These are phyloP conservation scores for Eupithecia subumbrata DNA, from an alignment of 2,888 invertebrate genomes.

Conservation along the genomic window DNA sequence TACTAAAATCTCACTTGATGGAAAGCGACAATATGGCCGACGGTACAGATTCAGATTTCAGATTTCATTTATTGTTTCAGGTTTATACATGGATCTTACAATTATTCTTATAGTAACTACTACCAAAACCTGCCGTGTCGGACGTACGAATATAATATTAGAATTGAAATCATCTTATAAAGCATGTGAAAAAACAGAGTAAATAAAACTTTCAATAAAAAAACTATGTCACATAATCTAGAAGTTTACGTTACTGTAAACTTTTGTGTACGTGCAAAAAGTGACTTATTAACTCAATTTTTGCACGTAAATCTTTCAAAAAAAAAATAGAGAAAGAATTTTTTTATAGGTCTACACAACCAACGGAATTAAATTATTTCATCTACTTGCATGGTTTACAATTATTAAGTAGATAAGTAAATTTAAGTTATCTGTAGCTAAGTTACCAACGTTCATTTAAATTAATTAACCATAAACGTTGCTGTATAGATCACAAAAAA, in stretches of 20 bases:
- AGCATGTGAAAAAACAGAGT: too few relatives aligned
- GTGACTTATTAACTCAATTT: background rate
- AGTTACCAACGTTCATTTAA: background rate
- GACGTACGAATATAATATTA: too few relatives aligned
- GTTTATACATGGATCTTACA: too few relatives aligned
- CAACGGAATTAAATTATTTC: background rate
- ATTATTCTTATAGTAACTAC: too few relatives aligned
- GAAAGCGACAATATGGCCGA: too few relatives aligned
- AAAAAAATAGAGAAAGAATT: background rate
- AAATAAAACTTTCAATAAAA: too few relatives aligned
- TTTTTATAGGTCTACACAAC: background rate
- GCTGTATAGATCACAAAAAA: constrained; percentile 2
- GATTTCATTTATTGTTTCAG: too few relatives aligned
- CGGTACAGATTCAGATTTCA: too few relatives aligned
- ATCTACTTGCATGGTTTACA: background rate
- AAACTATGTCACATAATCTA: too few relatives aligned
- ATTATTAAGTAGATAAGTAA: background rate
- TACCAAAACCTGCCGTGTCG: too few relatives aligned
- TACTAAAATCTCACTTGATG: too few relatives aligned
- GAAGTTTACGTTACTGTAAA: background rate
- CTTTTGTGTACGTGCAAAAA: background rate
- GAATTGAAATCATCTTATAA: too few relatives aligned
- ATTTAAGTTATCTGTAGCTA: background rate
- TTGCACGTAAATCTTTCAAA: background rate
- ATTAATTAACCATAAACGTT: constrained; percentile 1